Conservation (phyloP, 2,888 invertebrate species). For the Agriopis marginaria region DNA sequence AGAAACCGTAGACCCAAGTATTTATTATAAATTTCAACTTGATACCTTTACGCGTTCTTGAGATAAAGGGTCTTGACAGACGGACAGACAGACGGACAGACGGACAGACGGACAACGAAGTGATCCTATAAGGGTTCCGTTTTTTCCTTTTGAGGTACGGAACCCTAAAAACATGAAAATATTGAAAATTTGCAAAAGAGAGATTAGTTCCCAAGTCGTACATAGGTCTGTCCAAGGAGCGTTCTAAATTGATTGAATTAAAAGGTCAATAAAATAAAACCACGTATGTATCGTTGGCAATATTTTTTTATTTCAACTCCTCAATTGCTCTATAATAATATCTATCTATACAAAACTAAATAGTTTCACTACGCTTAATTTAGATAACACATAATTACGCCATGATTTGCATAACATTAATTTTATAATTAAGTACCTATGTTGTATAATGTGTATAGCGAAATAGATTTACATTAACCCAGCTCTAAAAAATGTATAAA, state of each 20-base stretch:
- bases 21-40: too few species aligned
- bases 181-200: too few species aligned
- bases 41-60: too few species aligned
- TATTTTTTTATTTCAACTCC: conserved; percentile 83
- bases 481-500: conserved; percentile 81
- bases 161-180: too few species aligned
- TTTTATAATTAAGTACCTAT: conserved; percentile 43
- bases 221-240: too few species aligned
- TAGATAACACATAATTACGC: conserved; percentile 61
- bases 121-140: too few species aligned
- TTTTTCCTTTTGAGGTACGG: too few species aligned
- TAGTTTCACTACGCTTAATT: conserved; percentile 74
- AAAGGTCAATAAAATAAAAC: conserved; percentile 50
- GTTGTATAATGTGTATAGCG: conserved; percentile 57
- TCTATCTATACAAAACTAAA: conserved; percentile 82
- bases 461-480: conserved; percentile 82
- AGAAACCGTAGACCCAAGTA: too few species aligned
- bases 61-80: too few species aligned
- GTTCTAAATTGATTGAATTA: not conserved
- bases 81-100: too few species aligned
- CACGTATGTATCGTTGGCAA: conserved; percentile 61
- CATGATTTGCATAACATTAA: conserved; percentile 53
- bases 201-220: too few species aligned
- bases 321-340: conserved; percentile 74
- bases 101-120: too few species aligned